Percentiles rank a stretch among this genome's conserved stretches.
Evolutionary conservation across 2,113 vertebrate genomes (phyloP).

Genomic region (Regulus satrapa): DNA sequence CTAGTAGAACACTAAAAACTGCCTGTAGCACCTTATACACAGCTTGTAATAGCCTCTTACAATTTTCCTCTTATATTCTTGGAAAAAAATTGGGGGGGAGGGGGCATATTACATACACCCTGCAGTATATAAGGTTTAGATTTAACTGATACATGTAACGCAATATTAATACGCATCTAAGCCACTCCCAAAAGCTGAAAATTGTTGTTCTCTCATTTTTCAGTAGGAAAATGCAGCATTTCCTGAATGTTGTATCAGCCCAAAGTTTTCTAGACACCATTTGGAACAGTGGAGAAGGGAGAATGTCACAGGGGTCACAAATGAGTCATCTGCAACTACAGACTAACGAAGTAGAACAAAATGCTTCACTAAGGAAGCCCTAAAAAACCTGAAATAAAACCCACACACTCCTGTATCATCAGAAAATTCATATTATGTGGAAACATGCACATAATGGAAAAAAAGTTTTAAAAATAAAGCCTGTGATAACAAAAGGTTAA

Average conservation of each 20-base stretch:
- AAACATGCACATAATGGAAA: neutral
- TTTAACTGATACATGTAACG: neutral
- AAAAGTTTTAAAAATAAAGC: neutral
- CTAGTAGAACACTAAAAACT: neutral
- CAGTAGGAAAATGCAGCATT: neutral
- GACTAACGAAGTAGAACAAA: neutral
- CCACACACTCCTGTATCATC: neutral
- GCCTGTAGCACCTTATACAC: neutral
- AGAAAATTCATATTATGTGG: neutral
- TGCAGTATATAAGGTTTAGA: neutral
- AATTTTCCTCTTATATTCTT: neutral
- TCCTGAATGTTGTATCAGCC: neutral
- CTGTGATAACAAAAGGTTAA: neutral
- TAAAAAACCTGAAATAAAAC: neutral
- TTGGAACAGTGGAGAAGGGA: neutral
- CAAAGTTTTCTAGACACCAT: neutral
- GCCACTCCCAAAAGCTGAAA: neutral
- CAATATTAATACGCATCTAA: neutral
- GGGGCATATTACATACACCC: accelerated
- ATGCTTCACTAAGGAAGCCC: neutral
- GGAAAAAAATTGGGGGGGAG: accelerated
- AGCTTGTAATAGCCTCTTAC: neutral
- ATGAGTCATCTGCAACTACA: neutral
- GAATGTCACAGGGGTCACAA: neutral
- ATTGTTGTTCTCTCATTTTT: neutral